Percentiles rank a stretch among this genome's conserved stretches.
phyloP scores from a whole-genome alignment of 1,140 invertebrate genomes.

The Nasonia vitripennis region DNA sequence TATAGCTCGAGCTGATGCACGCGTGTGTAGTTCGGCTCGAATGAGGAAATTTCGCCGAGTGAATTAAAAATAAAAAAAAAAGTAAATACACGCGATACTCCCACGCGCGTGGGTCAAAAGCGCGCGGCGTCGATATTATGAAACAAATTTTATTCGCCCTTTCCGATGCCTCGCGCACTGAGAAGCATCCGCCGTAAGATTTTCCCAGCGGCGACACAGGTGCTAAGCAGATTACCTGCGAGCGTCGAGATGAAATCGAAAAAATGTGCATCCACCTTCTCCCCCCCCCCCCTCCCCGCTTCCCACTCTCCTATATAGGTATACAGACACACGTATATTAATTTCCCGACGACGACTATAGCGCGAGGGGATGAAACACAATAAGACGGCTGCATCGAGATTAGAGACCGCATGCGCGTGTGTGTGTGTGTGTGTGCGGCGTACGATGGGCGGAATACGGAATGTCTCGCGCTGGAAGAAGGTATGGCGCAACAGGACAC shows the following conservation, averaged over 20 bases:
- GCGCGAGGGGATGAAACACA: slow-evolving; percentile 19
- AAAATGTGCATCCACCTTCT: neutral
- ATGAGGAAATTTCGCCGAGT: too few species aligned
- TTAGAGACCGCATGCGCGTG: slow-evolving; percentile 3
- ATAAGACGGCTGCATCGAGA: slow-evolving; percentile 38
- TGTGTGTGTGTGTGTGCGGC: slow-evolving; percentile 44
- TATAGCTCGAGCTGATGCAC: too few species aligned
- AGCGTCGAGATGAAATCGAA: neutral
- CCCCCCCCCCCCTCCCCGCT: neutral
- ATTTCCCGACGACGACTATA: neutral
- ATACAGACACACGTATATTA: neutral
- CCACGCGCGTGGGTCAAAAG: too few species aligned
- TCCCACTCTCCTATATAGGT: neutral
- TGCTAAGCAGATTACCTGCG: slow-evolving; percentile 35
- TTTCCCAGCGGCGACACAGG: slow-evolving; percentile 14
- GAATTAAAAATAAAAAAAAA: too few species aligned
- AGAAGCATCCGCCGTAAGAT: neutral
- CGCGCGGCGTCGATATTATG: too few species aligned
- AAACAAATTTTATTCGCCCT: too few species aligned
- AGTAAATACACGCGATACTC: too few species aligned
- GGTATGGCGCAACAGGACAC: slow-evolving; percentile 59
- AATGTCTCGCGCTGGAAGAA: slow-evolving; percentile 23
- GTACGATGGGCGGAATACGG: slow-evolving; percentile 52
- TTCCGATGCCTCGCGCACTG: too few species aligned
- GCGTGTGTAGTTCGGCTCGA: too few species aligned